phyloP scores from a whole-genome alignment of 2,113 vertebrate species.

The Blennius ocellaris region DNA sequence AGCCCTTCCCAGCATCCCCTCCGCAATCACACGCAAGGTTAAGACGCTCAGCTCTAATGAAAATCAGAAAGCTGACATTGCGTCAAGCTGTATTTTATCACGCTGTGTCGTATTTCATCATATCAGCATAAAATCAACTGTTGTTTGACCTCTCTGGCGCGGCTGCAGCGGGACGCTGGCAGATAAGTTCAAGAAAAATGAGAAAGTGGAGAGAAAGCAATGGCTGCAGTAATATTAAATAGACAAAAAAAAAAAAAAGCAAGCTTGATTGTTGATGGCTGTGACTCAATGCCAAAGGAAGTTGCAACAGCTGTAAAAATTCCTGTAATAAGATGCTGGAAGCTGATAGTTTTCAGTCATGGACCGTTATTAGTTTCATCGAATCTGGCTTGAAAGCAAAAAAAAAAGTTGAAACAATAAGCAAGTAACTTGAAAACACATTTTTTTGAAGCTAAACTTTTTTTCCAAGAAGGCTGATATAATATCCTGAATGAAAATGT shows the following conservation, averaged over 20 bases:
- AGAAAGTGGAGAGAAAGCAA: conserved; percentile 12
- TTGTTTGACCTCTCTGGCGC: conserved; percentile 43
- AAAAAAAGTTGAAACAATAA: conserved; percentile 17
- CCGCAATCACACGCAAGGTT: conserved; percentile 62
- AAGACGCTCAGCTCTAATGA: conserved; percentile 63
- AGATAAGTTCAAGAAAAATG: conserved; percentile 21
- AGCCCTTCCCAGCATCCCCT: conserved; percentile 23
- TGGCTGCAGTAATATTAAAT: neutral
- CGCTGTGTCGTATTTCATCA: conserved; percentile 45
- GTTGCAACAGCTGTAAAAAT: neutral
- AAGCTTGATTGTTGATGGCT: conserved; percentile 13
- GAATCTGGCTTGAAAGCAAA: neutral
- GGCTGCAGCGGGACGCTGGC: conserved; percentile 12
- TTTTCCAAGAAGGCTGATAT: conserved; percentile 12
- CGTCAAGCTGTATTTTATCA: conserved; percentile 52
- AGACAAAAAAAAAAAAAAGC: neutral
- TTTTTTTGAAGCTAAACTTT: conserved; percentile 7
- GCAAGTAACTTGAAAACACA: conserved; percentile 19
- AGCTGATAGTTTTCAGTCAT: neutral
- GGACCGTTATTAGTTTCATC: neutral
- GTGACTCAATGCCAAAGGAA: neutral
- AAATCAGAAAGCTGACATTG: conserved; percentile 60
- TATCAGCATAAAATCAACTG: conserved; percentile 42
- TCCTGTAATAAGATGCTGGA: neutral
- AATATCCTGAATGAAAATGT: conserved; percentile 63